A percentile compares a stretch with the other conserved stretches of the same genome.
Conservation (phyloP, 1,140 invertebrate genomes). For the Steinernema feltiae region DNA sequence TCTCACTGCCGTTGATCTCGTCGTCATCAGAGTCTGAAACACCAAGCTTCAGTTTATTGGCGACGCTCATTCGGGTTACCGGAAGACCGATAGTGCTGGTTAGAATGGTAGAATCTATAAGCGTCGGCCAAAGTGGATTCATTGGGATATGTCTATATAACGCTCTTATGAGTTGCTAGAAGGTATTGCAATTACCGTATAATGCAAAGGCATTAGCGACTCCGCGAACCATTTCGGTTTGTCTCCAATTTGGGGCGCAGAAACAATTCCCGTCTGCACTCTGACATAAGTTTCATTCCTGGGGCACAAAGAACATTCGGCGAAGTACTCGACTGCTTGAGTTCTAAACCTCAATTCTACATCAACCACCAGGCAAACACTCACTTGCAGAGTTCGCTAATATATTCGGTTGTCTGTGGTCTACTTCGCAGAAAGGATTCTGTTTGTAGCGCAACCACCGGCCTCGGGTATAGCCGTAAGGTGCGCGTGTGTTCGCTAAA, state of each 20-base stretch:
- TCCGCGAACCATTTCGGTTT: slow-evolving; percentile 87
- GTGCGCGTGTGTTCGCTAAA: slow-evolving; percentile 96
- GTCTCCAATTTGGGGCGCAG: slow-evolving; percentile 88
- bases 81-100: background rate
- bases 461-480: slow-evolving; percentile 85
- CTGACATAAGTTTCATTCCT: slow-evolving; percentile 92
- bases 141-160: slow-evolving; percentile 48
- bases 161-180: slow-evolving; percentile 2
- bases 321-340: slow-evolving; percentile 91
- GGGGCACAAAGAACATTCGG: slow-evolving; percentile 93
- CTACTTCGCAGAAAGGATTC: slow-evolving; percentile 92
- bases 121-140: slow-evolving; percentile 59
- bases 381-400: slow-evolving; percentile 74
- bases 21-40: slow-evolving; percentile 37
- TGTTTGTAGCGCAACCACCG: slow-evolving; percentile 96
- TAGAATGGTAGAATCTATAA: slow-evolving; percentile 15
- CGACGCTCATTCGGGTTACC: background rate
- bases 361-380: slow-evolving; percentile 22
- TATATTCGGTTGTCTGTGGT: slow-evolving; percentile 72
- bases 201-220: slow-evolving; percentile 77
- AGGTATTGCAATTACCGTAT: slow-evolving; percentile 59
- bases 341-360: slow-evolving; percentile 27
- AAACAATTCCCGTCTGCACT: slow-evolving; percentile 85
- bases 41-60: background rate
- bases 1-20: slow-evolving; percentile 32